These are phyloP conservation scores for Platycheirus rosarum DNA, from an alignment of 2,888 invertebrate genomes.

Conservation along the genomic window DNA sequence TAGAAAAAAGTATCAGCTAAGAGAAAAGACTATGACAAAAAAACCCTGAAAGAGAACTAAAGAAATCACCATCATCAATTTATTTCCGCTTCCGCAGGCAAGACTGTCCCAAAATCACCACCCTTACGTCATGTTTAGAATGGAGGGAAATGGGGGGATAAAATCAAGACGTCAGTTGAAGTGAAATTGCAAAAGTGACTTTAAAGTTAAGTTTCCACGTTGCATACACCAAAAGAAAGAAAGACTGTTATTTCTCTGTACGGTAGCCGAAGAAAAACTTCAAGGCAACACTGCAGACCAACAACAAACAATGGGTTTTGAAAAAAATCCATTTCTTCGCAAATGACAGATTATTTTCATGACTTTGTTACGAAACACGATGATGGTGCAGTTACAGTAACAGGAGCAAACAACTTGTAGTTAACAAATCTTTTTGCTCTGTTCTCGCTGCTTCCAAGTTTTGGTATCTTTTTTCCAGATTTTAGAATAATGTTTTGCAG, in stretches of 20 bases:
- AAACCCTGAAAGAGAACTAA: constrained; percentile 10
- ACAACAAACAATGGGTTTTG: constrained; percentile 22
- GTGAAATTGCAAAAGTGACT: constrained; percentile 60
- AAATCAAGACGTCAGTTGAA: constrained; percentile 49
- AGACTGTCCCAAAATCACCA: constrained; percentile 1
- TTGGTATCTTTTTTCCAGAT: not conserved
- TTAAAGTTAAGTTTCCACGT: constrained; percentile 49
- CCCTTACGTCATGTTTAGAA: not conserved
- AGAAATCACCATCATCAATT: constrained; percentile 70
- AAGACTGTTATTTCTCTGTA: constrained; percentile 30
- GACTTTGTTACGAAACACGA: constrained; percentile 46
- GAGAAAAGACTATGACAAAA: constrained; percentile 23
- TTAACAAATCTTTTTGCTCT: constrained; percentile 50
- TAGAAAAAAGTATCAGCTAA: constrained; percentile 6
- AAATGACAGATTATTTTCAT: constrained; percentile 57
- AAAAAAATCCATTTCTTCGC: constrained; percentile 23
- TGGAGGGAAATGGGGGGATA: not conserved
- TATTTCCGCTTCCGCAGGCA: constrained; percentile 40
- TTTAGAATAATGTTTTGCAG: not conserved
- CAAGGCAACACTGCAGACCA: constrained; percentile 8
- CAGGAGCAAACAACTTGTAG: constrained; percentile 44
- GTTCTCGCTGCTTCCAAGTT: not conserved
- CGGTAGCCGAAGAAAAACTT: constrained; percentile 35
- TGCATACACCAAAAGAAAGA: no score
- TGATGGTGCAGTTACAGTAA: constrained; percentile 30